phyloP scores from a whole-genome alignment of 2,113 vertebrate species.

The Halichoeres trimaculatus region DNA sequence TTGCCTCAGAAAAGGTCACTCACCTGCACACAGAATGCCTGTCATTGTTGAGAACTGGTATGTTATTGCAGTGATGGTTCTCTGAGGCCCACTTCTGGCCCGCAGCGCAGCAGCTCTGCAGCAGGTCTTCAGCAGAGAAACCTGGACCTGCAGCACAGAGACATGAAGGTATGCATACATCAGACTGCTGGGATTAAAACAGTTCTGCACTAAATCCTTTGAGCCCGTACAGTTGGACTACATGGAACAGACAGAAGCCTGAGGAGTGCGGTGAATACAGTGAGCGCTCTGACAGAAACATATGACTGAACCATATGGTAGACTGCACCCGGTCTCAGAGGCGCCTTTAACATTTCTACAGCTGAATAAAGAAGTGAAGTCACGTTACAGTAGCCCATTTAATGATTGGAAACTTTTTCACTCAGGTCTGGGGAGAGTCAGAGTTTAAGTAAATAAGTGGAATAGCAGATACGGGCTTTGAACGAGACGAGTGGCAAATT shows the following conservation, averaged over 20 bases:
- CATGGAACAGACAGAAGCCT: conserved; percentile 10
- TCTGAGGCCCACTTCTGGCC: conserved; percentile 91
- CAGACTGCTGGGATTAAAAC: conserved; percentile 39
- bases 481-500: not conserved
- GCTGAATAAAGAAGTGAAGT: conserved; percentile 31
- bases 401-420: conserved; percentile 49
- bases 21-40: conserved; percentile 89
- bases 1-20: not conserved
- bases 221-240: not conserved
- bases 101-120: conserved; percentile 89
- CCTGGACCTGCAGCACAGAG: conserved; percentile 32
- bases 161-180: conserved; percentile 45
- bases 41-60: conserved; percentile 75
- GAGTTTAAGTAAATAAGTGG: not conserved
- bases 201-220: conserved; percentile 32
- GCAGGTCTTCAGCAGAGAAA: conserved; percentile 71
- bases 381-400: conserved; percentile 40
- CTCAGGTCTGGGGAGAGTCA: not conserved
- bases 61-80: conserved; percentile 84
- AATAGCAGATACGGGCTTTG: not conserved
- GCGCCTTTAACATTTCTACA: conserved; percentile 42
- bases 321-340: conserved; percentile 38
- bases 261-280: not conserved
- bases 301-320: conserved; percentile 52
- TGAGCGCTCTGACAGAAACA: conserved; percentile 45